Percentiles rank a stretch among this genome's conserved stretches.
Conservation (phyloP, 2,888 invertebrate species). For the Tuta absoluta region DNA sequence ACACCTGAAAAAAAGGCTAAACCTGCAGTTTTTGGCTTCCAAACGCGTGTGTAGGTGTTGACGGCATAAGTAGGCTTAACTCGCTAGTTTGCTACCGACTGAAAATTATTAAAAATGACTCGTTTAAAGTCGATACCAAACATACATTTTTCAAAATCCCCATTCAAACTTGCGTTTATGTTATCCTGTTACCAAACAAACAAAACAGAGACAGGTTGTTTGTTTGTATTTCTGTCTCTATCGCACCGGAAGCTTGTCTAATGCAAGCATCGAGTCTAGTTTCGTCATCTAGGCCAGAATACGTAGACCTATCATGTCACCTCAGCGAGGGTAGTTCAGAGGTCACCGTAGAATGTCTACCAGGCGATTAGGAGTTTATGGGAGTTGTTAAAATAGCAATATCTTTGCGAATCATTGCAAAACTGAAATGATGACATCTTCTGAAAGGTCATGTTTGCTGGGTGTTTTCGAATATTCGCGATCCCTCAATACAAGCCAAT, state of each 20-base stretch:
- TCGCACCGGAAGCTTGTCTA: conserved; percentile 41
- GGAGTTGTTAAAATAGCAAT: conserved; percentile 35
- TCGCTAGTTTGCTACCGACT: too few species aligned
- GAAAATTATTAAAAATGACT: too few species aligned
- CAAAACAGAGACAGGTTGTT: conserved; percentile 33
- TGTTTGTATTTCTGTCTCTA: conserved; percentile 50
- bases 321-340: conserved; percentile 6
- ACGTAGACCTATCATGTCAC: conserved; percentile 26
- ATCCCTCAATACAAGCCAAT: background rate
- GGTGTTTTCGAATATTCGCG: background rate
- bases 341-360: conserved; percentile 32
- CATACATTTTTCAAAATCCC: too few species aligned
- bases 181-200: conserved; percentile 5
- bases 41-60: too few species aligned
- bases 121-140: too few species aligned
- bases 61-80: too few species aligned
- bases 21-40: too few species aligned
- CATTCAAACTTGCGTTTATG: background rate
- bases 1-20: too few species aligned
- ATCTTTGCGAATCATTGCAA: conserved; percentile 32
- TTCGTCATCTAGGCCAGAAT: conserved; percentile 46
- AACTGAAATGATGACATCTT: conserved; percentile 26
- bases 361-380: conserved; percentile 32
- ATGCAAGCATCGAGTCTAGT: conserved; percentile 45
- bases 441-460: conserved; percentile 25